Conservation (phyloP, 1,140 invertebrate species). For the Cephus cinctus region DNA sequence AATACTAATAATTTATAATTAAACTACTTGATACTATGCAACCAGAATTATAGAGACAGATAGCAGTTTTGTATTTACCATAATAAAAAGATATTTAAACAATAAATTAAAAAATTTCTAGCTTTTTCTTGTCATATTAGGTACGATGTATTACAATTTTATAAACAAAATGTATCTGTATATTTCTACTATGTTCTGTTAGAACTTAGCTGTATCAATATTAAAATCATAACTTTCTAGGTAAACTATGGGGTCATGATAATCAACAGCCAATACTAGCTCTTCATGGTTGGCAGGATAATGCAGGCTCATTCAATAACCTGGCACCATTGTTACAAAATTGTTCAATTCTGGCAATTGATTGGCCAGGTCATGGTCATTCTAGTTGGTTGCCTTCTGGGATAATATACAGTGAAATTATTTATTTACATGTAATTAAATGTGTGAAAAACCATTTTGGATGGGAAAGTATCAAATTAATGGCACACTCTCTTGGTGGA, state of each 20-base stretch:
- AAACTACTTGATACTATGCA: too few species aligned
- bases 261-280: constrained; percentile 65
- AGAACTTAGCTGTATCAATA: neutral
- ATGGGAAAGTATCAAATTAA: constrained; percentile 69
- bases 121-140: neutral
- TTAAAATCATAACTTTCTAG: constrained; percentile 22
- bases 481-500: constrained; percentile 69
- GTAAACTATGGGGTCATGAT: constrained; percentile 68
- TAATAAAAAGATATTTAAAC: too few species aligned
- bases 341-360: constrained; percentile 64
- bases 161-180: neutral
- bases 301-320: constrained; percentile 71
- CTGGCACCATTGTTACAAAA: constrained; percentile 64
- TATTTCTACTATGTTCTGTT: neutral
- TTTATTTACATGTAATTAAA: constrained; percentile 58
- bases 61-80: too few species aligned
- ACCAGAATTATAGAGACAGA: too few species aligned
- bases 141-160: neutral
- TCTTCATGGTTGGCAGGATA: constrained; percentile 76
- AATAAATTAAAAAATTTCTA: neutral
- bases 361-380: constrained; percentile 72
- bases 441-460: constrained; percentile 64
- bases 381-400: constrained; percentile 68
- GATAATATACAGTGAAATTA: constrained; percentile 61
- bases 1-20: too few species aligned